These are phyloP conservation scores for Tolmerus cingulatus DNA, from an alignment of 2,888 invertebrate species.

Conservation along the genomic window DNA sequence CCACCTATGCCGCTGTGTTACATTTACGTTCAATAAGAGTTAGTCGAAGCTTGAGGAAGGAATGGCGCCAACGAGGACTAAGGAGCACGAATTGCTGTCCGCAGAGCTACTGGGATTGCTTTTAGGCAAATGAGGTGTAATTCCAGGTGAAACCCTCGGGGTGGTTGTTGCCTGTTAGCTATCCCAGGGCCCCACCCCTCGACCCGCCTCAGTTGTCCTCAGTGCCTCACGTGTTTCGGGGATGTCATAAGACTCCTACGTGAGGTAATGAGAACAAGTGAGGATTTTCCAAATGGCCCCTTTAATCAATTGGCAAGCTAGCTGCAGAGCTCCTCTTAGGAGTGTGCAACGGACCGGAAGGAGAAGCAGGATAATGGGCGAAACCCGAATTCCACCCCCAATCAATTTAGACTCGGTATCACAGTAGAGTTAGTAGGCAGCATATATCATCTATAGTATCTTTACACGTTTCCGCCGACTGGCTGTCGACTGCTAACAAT, in stretches of 20 bases:
- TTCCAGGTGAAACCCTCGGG: background rate
- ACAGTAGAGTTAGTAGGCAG: conserved; percentile 44
- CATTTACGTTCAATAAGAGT: background rate
- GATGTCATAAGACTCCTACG: background rate
- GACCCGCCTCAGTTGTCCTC: background rate
- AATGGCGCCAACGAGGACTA: background rate
- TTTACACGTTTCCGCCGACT: background rate
- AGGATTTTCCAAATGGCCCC: background rate
- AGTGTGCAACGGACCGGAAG: background rate
- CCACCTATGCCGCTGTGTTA: conserved; percentile 12
- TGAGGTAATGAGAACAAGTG: background rate
- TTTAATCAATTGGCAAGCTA: background rate
- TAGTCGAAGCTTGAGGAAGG: background rate
- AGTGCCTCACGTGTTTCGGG: background rate
- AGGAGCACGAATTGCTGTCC: background rate
- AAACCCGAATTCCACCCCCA: background rate
- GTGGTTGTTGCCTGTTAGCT: background rate
- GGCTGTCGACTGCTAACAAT: background rate
- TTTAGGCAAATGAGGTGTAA: background rate
- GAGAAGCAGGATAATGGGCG: background rate
- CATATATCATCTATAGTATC: background rate
- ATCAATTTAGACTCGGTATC: conserved; percentile 38
- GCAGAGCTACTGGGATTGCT: background rate
- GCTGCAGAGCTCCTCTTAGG: background rate
- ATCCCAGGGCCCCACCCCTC: background rate